Evolutionary conservation across 2,113 vertebrate species (phyloP), one percentile per base, ranked within the genome.

Genomic region (Gobius niger): DNA sequence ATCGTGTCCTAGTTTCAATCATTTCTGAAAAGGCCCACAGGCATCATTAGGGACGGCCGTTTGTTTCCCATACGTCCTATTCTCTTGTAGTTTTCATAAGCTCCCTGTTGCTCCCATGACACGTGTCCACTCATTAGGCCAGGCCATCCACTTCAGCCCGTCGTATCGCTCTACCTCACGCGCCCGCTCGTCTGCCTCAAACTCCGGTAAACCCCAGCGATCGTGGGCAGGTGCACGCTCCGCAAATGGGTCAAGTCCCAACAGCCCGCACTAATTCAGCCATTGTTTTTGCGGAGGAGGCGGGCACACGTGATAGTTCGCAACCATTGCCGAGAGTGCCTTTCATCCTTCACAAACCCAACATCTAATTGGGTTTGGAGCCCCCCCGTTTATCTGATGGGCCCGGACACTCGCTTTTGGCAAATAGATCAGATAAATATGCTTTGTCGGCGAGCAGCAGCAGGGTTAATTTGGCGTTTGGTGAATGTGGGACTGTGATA

Each of bases 171-270:
- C 82, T 85, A 69, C 69, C 76, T 78, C n/a, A 68, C 42, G 19
- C 80, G 70, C 72, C 67, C 63, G 47, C 59, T 65, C 54, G 65
- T 81, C 79, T 72, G 24, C 47, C 64, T 65, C 44, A 72, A 62
- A 82, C 57, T 18, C 52, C 16, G 24, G 47, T 76, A 78, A 82
- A 86, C 83, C 78, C 68, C 67, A 63, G 9, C 63, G 72, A 86
- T 66, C 72, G 68, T 60, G 67, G 82, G 73, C 40, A 40, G 85
- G 83, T 86, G 83, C 86, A 87, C 88, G 81, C 83, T 81, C 82
- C 80, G 84, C 79, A 90, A 91, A 90, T 85, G 68, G 86, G 80
- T 86, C 85, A 85, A 70, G 83, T 91, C 84, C 82, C 82, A 70
- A 72, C 73, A 70, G 83, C 81, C 82, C 81, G 46, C 62, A 18